Base-by-base conservation (phyloP, 2,888 invertebrate genomes). In the Dysmachus trigonus region DNA sequence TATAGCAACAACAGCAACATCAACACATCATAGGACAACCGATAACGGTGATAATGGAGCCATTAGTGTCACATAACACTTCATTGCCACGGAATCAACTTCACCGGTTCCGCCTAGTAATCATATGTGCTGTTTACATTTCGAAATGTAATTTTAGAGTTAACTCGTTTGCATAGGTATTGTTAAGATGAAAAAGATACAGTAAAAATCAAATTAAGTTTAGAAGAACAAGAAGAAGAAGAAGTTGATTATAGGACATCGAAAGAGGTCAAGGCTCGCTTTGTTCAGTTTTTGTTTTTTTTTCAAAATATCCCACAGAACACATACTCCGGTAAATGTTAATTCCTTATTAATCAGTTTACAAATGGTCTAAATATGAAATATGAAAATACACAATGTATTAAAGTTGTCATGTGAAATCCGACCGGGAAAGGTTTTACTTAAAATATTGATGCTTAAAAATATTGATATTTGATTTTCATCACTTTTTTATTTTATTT, bases 51-150 rank as follows among this genome's bases (percentile, higher is more conserved):
- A 92, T 88, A 90, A 90, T 85, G 91, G 91, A 87, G 92, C 91
- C 77, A 92, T 91, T 51, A 91, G 91, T 88, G 92, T 92, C 87
- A 92, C 92, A 89, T 92, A 91, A 90, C 91, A 89, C 83, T 87
- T 88, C 87, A 87, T 87, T 85, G 84, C 83, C 30, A 74, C 71
- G 87, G 87, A 87, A 83, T 85, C 82, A 41, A 73, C 62, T 18
- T 22, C 53, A 35, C 7, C 71, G 22, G 38, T 13, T 33, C 47
- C 27, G 22, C 51, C 35, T 71, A 33, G 30, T 76, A 76, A 31
- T 35, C 38, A 35, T 33, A 35, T 31, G 31, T 71, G 71, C 62
- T 82, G 71, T 30, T 27, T 81, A 18, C 31, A 30, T 1, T 81
- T 31, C 31, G 30, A 81, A 22, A 30, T 81, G 27, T 81, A 81